Evolutionary conservation across 2,888 invertebrate genomes (phyloP).

Genomic region (Athalia cordata): DNA sequence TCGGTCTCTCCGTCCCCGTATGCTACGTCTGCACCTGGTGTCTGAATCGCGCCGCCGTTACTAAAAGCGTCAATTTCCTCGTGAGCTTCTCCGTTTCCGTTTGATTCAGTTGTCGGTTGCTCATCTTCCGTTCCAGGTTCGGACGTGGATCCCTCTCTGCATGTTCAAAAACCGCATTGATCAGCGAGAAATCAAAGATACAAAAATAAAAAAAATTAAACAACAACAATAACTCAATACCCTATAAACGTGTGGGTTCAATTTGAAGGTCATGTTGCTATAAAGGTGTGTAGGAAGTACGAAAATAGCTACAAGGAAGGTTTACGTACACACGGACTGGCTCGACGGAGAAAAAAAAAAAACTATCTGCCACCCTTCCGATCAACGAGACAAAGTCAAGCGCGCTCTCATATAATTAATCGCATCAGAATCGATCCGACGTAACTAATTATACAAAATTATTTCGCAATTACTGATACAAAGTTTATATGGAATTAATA

Average conservation of each 20-base stretch:
- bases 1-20: background rate
- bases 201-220: background rate
- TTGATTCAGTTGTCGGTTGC: constrained; percentile 50
- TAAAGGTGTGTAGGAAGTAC: no score
- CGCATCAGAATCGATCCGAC: no score
- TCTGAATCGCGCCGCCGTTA: constrained; percentile 11
- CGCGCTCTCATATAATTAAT: no score
- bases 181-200: background rate
- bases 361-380: no score
- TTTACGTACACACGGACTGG: no score
- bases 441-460: background rate
- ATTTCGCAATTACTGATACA: constrained; percentile 50
- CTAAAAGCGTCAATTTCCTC: constrained; percentile 36
- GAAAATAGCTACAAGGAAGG: no score
- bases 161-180: background rate
- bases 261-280: no score
- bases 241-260: no score
- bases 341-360: no score
- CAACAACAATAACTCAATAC: background rate
- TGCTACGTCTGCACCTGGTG: background rate
- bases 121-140: constrained; percentile 68
- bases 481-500: constrained; percentile 50
- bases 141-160: constrained; percentile 68
- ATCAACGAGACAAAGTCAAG: no score
- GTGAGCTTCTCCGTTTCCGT: background rate